These are phyloP conservation scores for Megatriorchis doriae DNA, from an alignment of 2,113 vertebrate genomes.

Conservation along the genomic window DNA sequence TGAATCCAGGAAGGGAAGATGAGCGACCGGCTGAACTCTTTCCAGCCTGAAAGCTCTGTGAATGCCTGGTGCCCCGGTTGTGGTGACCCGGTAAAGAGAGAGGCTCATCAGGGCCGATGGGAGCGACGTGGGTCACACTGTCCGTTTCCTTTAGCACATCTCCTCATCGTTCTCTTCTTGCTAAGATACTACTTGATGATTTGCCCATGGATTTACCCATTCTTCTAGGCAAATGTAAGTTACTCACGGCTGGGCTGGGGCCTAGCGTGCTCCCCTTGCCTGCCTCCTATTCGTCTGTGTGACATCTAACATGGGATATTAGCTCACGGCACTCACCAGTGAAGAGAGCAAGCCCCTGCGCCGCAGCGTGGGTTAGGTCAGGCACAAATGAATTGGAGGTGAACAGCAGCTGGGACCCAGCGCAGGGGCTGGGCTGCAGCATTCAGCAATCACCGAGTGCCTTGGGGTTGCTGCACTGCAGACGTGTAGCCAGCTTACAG, in stretches of 20 bases:
- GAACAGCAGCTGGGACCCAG: conserved; percentile 13
- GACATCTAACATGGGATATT: neutral
- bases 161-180: neutral
- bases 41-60: neutral
- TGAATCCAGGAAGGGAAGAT: neutral
- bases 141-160: neutral
- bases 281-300: neutral
- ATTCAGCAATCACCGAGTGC: neutral
- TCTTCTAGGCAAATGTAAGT: neutral
- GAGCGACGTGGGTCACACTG: neutral
- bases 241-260: neutral
- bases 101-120: rapidly evolving
- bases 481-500: neutral
- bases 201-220: neutral
- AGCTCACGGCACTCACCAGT: neutral
- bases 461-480: neutral
- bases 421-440: neutral
- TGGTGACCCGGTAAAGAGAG: neutral
- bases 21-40: neutral
- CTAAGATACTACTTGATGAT: neutral
- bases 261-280: neutral
- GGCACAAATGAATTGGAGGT: neutral
- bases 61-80: neutral
- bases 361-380: neutral
- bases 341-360: neutral